phyloP scores from a whole-genome alignment of 2,888 invertebrate species.

The Nezara viridula region DNA sequence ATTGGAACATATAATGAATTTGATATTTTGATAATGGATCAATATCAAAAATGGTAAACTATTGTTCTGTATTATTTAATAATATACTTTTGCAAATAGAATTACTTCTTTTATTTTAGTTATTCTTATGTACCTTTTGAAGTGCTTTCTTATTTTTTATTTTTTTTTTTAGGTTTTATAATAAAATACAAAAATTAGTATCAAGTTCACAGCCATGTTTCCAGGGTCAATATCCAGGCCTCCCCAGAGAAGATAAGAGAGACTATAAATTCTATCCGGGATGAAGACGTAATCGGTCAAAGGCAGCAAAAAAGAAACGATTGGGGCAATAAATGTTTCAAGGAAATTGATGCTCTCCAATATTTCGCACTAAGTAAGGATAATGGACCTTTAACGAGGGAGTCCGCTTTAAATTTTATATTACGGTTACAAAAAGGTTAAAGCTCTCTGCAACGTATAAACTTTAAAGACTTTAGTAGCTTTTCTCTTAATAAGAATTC shows the following conservation, averaged over 20 bases:
- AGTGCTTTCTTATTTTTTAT: too few relatives aligned
- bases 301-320: background rate
- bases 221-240: background rate
- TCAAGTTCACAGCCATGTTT: background rate
- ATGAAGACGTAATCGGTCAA: conserved; percentile 9
- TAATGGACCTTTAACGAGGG: background rate
- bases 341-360: background rate
- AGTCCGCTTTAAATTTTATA: background rate
- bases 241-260: background rate
- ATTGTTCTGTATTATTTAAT: too few relatives aligned
- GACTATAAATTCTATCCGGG: background rate
- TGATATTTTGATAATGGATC: too few relatives aligned
- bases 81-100: too few relatives aligned
- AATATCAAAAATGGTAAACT: too few relatives aligned
- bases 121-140: too few relatives aligned
- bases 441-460: background rate
- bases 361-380: background rate
- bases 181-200: too few relatives aligned
- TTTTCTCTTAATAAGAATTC: background rate
- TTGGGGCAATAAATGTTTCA: conserved; percentile 11
- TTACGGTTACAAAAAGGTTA: background rate
- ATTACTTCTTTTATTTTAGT: too few relatives aligned
- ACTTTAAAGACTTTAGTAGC: background rate
- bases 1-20: too few relatives aligned
- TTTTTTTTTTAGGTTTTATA: too few relatives aligned